Evolutionary conservation across 2,113 vertebrate genomes (phyloP).

Genomic region (Pongo pygmaeus): DNA sequence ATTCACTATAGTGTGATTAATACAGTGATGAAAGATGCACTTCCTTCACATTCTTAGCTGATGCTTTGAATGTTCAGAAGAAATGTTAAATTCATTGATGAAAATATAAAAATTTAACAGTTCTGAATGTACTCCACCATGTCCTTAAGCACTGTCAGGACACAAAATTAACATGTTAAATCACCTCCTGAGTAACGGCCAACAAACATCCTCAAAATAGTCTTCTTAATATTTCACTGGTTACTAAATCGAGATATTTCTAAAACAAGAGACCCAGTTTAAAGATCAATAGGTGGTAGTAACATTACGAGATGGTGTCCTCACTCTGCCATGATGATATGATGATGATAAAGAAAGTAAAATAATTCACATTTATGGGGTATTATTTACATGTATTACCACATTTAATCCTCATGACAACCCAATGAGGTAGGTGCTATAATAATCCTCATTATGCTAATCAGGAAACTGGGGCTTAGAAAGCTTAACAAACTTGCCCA

Average conservation of each 20-base stretch:
- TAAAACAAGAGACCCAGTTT: not conserved
- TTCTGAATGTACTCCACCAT: not conserved
- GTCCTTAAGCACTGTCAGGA: not conserved
- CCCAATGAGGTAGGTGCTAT: not conserved
- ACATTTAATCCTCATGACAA: not conserved
- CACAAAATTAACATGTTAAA: slow-evolving; percentile 5
- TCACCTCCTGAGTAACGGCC: not conserved
- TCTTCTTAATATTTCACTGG: not conserved
- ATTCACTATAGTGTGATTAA: not conserved
- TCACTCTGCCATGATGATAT: not conserved
- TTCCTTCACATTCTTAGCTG: not conserved
- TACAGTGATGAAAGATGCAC: not conserved
- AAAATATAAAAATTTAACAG: not conserved
- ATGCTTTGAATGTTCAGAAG: not conserved
- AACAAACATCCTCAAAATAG: not conserved
- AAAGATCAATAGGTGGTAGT: not conserved
- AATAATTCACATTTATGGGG: not conserved
- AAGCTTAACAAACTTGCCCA: slow-evolving; percentile 3
- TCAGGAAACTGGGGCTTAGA: slow-evolving; percentile 6
- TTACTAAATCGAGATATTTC: slow-evolving; percentile 38
- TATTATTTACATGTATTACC: not conserved
- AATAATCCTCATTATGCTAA: not conserved
- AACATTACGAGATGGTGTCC: not conserved
- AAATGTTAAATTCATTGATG: slow-evolving; percentile 30
- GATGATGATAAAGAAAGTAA: not conserved